Conservation (phyloP, 2,113 vertebrate species). For the Sminthopsis crassicaudata region DNA sequence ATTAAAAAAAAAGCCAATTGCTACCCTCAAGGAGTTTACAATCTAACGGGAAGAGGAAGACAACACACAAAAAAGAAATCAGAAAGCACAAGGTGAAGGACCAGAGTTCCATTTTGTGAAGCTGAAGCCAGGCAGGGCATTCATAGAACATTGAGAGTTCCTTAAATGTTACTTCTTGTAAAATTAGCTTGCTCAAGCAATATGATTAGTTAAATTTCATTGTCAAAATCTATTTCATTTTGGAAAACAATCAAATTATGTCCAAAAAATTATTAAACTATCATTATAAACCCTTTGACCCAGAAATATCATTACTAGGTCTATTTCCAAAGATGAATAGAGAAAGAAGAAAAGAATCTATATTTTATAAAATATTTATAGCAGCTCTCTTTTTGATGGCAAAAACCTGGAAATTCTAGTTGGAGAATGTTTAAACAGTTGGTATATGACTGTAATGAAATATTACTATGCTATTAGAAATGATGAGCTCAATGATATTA, state of each 20-base stretch:
- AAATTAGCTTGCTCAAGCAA: slow-evolving; percentile 69
- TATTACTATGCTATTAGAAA: neutral
- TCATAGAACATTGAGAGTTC: no score
- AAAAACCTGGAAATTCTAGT: neutral
- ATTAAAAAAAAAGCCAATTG: neutral
- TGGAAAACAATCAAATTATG: neutral
- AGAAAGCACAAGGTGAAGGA: neutral
- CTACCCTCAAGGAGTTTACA: neutral
- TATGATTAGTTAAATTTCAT: slow-evolving; percentile 72
- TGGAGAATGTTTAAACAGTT: neutral
- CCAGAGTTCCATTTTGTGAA: neutral
- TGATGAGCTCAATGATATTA: neutral
- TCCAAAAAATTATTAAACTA: no score
- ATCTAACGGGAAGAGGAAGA: neutral
- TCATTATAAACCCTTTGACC: neutral
- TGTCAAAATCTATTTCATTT: slow-evolving; percentile 48
- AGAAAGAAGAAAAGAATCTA: neutral
- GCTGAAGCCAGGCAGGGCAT: neutral
- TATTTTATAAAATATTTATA: neutral
- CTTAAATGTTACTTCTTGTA: slow-evolving; percentile 56
- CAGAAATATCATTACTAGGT: neutral
- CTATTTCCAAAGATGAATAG: neutral
- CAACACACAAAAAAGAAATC: neutral
- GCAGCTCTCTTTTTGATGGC: neutral
- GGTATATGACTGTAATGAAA: neutral